Evolutionary conservation across 2,797 vertebrate genomes (phyloP).

Genomic region (Acridotheres tristis): DNA sequence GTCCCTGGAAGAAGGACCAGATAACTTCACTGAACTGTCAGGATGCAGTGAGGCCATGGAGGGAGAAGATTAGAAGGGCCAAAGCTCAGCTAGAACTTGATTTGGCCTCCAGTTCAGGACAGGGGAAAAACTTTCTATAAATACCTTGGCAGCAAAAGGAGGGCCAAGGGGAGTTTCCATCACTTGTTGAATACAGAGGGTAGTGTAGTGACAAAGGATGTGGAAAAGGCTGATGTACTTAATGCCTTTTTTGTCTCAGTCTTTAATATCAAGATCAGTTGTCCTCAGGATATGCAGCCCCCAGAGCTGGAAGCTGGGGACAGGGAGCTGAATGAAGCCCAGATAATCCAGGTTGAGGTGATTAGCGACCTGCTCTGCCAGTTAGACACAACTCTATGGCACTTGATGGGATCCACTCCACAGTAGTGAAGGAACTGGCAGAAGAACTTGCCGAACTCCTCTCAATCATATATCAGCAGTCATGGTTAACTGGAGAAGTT

Average conservation of each 20-base stretch:
- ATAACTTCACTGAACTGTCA: neutral
- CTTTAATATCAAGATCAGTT: neutral
- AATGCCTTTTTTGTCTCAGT: neutral
- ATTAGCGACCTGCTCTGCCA: neutral
- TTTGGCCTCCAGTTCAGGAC: neutral
- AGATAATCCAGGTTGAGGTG: neutral
- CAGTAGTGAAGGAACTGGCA: neutral
- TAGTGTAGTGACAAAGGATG: neutral
- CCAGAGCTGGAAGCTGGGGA: neutral
- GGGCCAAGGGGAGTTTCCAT: neutral
- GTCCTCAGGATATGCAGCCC: neutral
- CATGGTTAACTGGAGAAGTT: neutral
- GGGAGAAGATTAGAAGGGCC: neutral
- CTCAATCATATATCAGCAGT: neutral
- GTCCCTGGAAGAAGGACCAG: neutral
- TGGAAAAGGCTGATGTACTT: neutral
- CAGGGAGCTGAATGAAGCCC: neutral
- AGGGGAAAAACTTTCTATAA: neutral
- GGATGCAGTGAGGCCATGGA: neutral
- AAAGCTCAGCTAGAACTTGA: neutral
- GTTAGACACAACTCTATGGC: neutral
- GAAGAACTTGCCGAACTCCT: neutral
- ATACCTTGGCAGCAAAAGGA: neutral
- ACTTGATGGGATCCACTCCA: neutral
- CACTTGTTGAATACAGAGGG: neutral